phyloP scores from a whole-genome alignment of 35 echinoderm and acorn worm genomes.

The Stichopus chloronotus region DNA sequence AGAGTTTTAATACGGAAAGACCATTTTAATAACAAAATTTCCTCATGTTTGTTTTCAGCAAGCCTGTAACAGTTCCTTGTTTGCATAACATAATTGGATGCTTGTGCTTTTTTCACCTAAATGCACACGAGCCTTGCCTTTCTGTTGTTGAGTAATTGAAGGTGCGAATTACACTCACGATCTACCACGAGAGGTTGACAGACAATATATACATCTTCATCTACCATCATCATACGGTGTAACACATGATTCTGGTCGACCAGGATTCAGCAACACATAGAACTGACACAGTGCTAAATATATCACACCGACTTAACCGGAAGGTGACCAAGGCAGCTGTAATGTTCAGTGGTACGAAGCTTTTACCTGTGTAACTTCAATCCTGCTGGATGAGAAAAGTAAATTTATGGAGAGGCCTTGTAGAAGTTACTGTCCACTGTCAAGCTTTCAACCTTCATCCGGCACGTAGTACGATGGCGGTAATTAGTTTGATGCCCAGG shows the following conservation, averaged over 20 bases:
- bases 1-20: background rate
- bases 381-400: too few species aligned
- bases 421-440: too few species aligned
- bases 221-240: background rate
- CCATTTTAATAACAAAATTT: background rate
- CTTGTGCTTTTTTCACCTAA: background rate
- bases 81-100: slow-evolving; percentile 49
- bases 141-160: slow-evolving; percentile 16
- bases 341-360: background rate
- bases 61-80: slow-evolving; percentile 1
- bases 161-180: background rate
- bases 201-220: background rate
- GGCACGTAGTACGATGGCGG: too few species aligned
- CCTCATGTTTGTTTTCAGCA: slow-evolving; percentile 35
- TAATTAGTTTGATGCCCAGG: too few species aligned
- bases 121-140: slow-evolving; percentile 35
- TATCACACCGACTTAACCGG: background rate
- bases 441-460: too few species aligned
- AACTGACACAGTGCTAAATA: background rate
- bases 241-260: background rate
- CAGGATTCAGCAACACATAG: background rate
- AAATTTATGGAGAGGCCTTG: too few species aligned
- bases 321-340: background rate
- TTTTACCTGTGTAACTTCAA: too few species aligned
- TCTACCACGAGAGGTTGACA: background rate